Base-by-base conservation (phyloP, 2,113 vertebrate species). In the Pandion haliaetus region DNA sequence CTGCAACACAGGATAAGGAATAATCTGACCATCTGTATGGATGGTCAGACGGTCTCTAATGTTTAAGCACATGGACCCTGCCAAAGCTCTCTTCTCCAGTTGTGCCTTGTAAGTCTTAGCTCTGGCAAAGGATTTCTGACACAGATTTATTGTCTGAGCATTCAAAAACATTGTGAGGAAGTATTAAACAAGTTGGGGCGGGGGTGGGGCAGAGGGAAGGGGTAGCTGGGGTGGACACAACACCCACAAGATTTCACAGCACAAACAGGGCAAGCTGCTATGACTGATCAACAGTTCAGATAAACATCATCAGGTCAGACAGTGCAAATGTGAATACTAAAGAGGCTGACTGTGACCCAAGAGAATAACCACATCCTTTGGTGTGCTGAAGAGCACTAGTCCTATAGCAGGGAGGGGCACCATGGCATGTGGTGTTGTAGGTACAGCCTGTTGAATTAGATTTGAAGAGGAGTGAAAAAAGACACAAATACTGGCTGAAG, bases 101-200 rank as follows among this genome's bases (percentile, higher is more conserved):
- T 67, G 8, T 50, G 26, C 4, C 0, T 17, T 74, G 0, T 8
- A 79, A 49, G 31, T 40, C 34, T 65, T 52, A 59, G 26, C 34
- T 49, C 52, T 85, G 18, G 32, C 25, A 94, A 82, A 91, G 50
- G 14, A 95, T 59, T 93, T 91, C 54, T 70, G 42, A 90, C 81
- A 72, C 23, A 76, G 14, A 52, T 71, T 67, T 84, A 50, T 28
- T 52, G n/a, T 31, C 57, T 59, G 26, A 95, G 40, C 29, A 69
- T 90, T 76, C 71, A 86, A 49, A 86, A 88, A 63, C 21, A 82
- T 29, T n/a, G 47, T 38, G 57, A 19, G 28, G 19, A 84, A 50
- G 59, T 72, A 79, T 29, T 71, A 63, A 83, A 81, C 17, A 47
- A 50, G 32, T 4, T 12, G 5, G 18, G 18, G 9, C 28, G 15